Evolutionary conservation across 2,888 invertebrate genomes (phyloP).

Genomic region (Deroplatys truncata): DNA sequence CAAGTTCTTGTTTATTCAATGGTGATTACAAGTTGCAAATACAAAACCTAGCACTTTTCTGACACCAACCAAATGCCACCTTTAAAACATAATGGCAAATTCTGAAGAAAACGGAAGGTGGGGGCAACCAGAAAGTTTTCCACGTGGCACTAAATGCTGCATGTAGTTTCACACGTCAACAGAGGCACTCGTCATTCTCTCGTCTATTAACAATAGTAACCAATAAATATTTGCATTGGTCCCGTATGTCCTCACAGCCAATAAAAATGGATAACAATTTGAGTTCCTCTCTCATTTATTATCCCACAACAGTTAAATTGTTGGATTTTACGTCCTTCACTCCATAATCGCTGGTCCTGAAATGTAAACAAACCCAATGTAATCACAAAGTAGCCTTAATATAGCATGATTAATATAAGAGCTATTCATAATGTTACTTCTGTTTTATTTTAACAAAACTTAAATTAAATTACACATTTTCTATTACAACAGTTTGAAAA

Average conservation of each 20-base stretch:
- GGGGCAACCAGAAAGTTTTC: background rate
- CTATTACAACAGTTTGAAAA: too few species aligned
- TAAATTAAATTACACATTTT: too few species aligned
- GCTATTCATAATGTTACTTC: too few species aligned
- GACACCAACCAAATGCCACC: background rate
- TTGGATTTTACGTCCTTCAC: conserved; percentile 22
- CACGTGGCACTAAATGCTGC: background rate
- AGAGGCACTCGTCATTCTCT: background rate
- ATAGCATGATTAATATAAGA: background rate
- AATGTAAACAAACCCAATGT: background rate
- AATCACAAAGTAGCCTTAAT: background rate
- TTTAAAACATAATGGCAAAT: background rate
- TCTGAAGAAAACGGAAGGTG: background rate
- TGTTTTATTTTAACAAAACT: too few species aligned
- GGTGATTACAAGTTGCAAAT: background rate
- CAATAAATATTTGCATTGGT: conserved; percentile 14
- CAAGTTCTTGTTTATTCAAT: background rate
- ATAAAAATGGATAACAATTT: background rate
- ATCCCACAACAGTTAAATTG: conserved; percentile 27
- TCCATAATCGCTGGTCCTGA: conserved; percentile 23
- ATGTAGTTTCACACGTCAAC: background rate
- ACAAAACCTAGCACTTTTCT: background rate
- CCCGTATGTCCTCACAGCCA: conserved; percentile 15
- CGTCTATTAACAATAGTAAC: background rate
- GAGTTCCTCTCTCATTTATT: background rate